phyloP scores from a whole-genome alignment of 2,797 vertebrate species.

The Momotus momota region DNA sequence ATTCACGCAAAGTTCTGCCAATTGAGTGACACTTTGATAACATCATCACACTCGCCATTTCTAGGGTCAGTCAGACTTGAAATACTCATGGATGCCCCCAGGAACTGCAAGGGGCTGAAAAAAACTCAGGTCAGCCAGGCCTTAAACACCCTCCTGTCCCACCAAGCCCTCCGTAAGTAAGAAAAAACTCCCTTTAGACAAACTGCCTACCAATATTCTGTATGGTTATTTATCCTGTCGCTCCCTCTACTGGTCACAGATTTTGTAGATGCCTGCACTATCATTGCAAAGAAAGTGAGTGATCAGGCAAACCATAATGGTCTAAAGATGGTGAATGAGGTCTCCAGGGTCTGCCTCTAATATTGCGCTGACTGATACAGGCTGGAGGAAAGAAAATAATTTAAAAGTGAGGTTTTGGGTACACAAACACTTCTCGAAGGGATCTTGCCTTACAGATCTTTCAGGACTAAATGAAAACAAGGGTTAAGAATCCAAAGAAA shows the following conservation, averaged over 20 bases:
- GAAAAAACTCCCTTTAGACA: not conserved
- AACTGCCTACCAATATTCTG: fast-evolving
- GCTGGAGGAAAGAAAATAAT: not conserved
- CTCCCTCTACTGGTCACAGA: conserved; percentile 36
- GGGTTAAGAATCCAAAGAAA: not conserved
- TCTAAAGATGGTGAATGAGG: not conserved
- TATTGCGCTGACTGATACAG: not conserved
- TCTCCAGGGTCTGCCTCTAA: not conserved
- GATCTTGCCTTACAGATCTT: not conserved
- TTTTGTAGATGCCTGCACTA: not conserved
- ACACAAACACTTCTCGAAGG: not conserved
- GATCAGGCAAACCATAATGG: not conserved
- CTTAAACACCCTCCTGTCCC: not conserved
- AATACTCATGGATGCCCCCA: not conserved
- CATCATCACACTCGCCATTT: not conserved
- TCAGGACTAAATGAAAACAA: not conserved
- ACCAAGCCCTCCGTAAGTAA: not conserved
- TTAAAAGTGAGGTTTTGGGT: not conserved
- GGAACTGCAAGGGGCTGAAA: not conserved
- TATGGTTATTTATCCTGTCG: not conserved
- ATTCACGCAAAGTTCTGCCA: not conserved
- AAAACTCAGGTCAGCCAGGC: not conserved
- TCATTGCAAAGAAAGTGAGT: not conserved
- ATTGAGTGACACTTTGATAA: not conserved
- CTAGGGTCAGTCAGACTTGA: not conserved